phyloP scores from a whole-genome alignment of 2,888 invertebrate species.

The Cryptosula pallasiana region DNA sequence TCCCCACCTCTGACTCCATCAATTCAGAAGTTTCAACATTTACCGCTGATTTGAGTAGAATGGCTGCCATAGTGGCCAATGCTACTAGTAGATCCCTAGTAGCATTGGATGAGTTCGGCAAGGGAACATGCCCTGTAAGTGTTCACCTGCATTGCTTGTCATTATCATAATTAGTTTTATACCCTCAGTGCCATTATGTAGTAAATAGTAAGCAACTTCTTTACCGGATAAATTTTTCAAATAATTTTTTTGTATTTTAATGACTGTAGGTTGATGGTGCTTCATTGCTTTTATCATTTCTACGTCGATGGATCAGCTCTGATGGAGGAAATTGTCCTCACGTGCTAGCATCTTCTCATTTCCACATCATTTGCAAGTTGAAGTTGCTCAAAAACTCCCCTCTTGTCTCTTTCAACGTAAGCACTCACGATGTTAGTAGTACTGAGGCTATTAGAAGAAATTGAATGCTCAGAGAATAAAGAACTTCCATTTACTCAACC shows the following conservation, averaged over 20 bases:
- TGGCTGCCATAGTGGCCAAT: conserved; percentile 60
- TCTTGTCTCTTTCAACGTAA: conserved; percentile 59
- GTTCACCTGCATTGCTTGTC: too few relatives aligned
- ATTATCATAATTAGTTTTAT: too few relatives aligned
- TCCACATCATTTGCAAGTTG: conserved; percentile 61
- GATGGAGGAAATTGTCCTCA: conserved; percentile 63
- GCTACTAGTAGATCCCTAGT: conserved; percentile 66
- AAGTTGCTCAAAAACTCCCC: conserved; percentile 59
- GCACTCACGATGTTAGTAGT: background rate
- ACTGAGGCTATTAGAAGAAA: too few relatives aligned
- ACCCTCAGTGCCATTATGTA: too few relatives aligned
- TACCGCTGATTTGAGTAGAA: conserved; percentile 64
- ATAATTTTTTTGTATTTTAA: too few relatives aligned
- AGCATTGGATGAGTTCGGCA: conserved; percentile 83
- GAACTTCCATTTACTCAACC: too few relatives aligned
- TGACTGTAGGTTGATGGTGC: conserved; percentile 71
- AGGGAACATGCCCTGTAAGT: conserved; percentile 64
- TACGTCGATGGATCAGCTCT: conserved; percentile 64
- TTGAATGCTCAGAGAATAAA: too few relatives aligned
- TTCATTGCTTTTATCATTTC: conserved; percentile 65
- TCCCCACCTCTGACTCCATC: conserved; percentile 72
- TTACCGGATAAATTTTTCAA: too few relatives aligned
- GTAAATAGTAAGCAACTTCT: too few relatives aligned
- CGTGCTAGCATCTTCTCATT: conserved; percentile 72
- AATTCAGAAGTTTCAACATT: conserved; percentile 77